These are phyloP conservation scores for Euleptes europaea DNA, from an alignment of 2,113 vertebrate species.

Conservation along the genomic window DNA sequence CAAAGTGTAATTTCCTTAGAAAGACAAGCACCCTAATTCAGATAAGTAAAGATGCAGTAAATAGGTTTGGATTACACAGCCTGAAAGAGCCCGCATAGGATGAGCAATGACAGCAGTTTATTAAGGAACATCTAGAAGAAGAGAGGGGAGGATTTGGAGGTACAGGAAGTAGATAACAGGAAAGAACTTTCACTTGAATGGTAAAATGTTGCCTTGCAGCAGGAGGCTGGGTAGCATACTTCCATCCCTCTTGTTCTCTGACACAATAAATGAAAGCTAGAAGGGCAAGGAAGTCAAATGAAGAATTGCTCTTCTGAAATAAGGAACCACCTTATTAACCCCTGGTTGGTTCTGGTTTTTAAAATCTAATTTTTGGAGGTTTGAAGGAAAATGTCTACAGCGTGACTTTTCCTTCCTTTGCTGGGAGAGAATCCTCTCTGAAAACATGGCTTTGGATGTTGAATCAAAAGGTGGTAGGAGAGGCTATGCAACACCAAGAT, in stretches of 20 bases:
- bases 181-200: neutral
- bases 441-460: neutral
- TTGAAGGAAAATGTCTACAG: neutral
- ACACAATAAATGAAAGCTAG: neutral
- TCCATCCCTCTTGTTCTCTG: neutral
- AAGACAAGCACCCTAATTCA: neutral
- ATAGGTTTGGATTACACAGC: neutral
- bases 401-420: neutral
- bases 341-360: neutral
- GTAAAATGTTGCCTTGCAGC: neutral
- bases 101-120: neutral
- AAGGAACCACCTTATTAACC: neutral
- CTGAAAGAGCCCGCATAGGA: neutral
- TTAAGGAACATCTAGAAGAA: neutral
- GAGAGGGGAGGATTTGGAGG: neutral
- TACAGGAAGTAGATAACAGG: neutral
- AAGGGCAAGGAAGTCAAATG: neutral
- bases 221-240: neutral
- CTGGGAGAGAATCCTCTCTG: neutral
- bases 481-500: neutral
- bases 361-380: neutral
- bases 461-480: neutral
- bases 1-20: neutral
- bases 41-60: neutral
- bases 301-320: neutral